phyloP scores from a whole-genome alignment of 2,888 invertebrate species.

The Pyralis farinalis region DNA sequence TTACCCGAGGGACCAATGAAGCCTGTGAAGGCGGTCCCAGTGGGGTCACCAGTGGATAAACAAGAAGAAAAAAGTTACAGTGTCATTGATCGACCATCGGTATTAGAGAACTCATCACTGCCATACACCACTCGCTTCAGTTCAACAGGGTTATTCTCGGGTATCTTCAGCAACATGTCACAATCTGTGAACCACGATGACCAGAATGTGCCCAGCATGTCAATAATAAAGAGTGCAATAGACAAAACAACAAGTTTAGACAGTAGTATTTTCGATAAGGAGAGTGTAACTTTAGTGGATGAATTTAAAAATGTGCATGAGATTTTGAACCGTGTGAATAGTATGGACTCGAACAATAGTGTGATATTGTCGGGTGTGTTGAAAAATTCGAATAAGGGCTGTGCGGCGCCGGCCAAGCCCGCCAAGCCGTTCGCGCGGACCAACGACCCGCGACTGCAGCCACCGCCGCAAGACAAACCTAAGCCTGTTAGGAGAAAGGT shows the following conservation, averaged over 20 bases:
- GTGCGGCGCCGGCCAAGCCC: conserved; percentile 36
- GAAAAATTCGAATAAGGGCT: conserved; percentile 45
- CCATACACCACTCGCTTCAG: conserved; percentile 63
- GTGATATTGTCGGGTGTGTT: conserved; percentile 72
- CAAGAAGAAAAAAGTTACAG: conserved; percentile 28
- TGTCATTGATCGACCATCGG: conserved; percentile 42
- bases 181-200: conserved; percentile 50
- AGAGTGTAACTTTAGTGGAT: conserved; percentile 58
- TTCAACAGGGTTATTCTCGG: conserved; percentile 67
- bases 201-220: conserved; percentile 66
- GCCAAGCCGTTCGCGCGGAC: conserved; percentile 43
- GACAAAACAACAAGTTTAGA: conserved; percentile 74
- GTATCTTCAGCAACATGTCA: conserved; percentile 66
- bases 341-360: conserved; percentile 77
- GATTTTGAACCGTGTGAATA: conserved; percentile 73
- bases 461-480: conserved; percentile 69
- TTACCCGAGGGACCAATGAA: conserved; percentile 61
- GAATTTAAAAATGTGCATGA: conserved; percentile 73
- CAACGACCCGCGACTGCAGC: conserved; percentile 69
- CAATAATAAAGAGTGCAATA: conserved; percentile 75
- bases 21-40: conserved; percentile 26
- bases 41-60: conserved; percentile 31
- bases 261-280: conserved; percentile 64
- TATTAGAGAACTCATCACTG: conserved; percentile 45
- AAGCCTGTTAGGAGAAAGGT: conserved; percentile 79